phyloP scores from a whole-genome alignment of 2,888 invertebrate species.

The Oxycera nigricornis region DNA sequence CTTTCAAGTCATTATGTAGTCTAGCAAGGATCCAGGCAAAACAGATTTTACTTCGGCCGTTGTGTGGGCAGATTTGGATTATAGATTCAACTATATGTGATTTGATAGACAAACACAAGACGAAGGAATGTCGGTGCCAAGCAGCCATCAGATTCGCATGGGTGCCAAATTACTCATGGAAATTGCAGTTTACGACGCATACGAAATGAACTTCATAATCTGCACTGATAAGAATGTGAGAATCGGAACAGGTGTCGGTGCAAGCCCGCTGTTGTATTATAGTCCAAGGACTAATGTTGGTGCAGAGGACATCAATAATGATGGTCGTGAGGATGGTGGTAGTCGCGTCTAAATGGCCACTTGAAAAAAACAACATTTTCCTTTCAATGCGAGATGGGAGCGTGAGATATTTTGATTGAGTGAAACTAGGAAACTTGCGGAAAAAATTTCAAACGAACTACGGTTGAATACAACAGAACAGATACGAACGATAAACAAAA shows the following conservation, averaged over 20 bases:
- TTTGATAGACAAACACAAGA: conserved; percentile 2
- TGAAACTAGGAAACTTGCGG: neutral
- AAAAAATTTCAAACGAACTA: too few relatives aligned
- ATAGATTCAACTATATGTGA: neutral
- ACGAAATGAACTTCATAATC: conserved; percentile 42
- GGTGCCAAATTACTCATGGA: conserved; percentile 40
- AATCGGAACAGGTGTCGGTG: conserved; percentile 33
- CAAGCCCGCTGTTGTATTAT: conserved; percentile 24
- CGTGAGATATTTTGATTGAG: neutral
- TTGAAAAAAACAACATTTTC: neutral
- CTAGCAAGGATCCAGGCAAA: neutral
- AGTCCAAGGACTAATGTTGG: neutral
- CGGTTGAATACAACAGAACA: too few relatives aligned
- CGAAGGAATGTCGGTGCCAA: neutral
- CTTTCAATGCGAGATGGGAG: neutral
- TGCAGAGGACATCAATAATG: neutral
- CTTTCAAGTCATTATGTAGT: neutral
- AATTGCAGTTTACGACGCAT: conserved; percentile 42
- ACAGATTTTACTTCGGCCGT: neutral
- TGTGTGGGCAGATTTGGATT: neutral
- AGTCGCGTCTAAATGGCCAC: neutral
- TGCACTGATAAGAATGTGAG: conserved; percentile 41
- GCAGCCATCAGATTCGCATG: conserved; percentile 1
- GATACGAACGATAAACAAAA: neutral
- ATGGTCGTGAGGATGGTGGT: neutral